These are phyloP conservation scores for Mormoops blainvillei DNA, from an alignment of 2,113 vertebrate species.

Conservation along the genomic window DNA sequence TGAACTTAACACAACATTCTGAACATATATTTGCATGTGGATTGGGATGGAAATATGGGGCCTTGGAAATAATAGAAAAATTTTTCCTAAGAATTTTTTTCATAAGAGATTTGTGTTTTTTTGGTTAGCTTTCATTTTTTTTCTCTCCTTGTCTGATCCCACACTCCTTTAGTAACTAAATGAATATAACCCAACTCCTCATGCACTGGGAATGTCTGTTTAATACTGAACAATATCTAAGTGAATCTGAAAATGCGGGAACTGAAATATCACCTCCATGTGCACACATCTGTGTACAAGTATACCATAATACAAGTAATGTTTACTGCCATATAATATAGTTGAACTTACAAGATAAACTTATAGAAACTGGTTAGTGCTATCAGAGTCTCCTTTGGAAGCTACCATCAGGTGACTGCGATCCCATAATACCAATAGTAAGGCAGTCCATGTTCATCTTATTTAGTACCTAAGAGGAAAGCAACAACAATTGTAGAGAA, in stretches of 20 bases:
- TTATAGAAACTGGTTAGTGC: background rate
- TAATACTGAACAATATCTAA: conserved; percentile 31
- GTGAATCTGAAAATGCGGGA: background rate
- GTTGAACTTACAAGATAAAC: conserved; percentile 27
- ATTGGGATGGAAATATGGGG: background rate
- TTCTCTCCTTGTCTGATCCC: conserved; percentile 38
- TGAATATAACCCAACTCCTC: background rate
- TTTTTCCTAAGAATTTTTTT: conserved; percentile 23
- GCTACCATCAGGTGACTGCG: background rate
- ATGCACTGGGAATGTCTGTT: conserved; percentile 7
- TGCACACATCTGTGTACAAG: conserved; percentile 18
- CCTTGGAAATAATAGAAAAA: conserved; percentile 28
- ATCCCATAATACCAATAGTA: background rate
- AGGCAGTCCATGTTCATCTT: background rate
- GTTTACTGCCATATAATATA: conserved; percentile 38
- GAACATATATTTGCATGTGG: background rate
- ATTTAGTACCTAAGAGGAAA: conserved; percentile 18
- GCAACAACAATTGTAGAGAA: background rate
- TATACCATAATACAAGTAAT: background rate
- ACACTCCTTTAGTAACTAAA: background rate
- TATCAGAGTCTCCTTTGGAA: conserved; percentile 34
- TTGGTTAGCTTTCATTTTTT: background rate
- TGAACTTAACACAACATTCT: background rate
- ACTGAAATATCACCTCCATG: background rate
- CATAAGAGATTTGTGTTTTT: background rate